These are phyloP conservation scores for Episyrphus balteatus DNA, from an alignment of 1,140 invertebrate genomes.

Conservation along the genomic window DNA sequence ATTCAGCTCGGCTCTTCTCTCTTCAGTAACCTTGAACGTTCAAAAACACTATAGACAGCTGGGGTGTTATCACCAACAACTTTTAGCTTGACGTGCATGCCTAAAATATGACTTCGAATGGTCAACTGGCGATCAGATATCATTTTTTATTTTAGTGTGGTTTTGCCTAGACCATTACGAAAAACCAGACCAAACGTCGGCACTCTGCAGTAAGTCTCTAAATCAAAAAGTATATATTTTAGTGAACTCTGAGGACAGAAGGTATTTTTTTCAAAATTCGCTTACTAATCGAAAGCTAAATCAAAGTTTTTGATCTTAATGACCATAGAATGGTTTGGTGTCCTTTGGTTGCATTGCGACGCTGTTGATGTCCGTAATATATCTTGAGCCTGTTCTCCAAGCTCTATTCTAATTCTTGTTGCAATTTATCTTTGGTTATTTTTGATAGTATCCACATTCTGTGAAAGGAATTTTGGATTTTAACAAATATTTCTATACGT, in stretches of 20 bases:
- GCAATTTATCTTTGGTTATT: conserved; percentile 90
- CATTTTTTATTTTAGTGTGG: conserved; percentile 89
- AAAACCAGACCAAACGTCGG: conserved; percentile 86
- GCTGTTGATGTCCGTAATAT: conserved; percentile 71
- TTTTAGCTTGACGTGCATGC: conserved; percentile 97
- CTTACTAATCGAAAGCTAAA: conserved; percentile 84
- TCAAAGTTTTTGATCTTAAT: conserved; percentile 98
- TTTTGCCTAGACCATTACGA: conserved; percentile 94
- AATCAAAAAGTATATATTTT: conserved; percentile 18
- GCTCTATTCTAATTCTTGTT: conserved; percentile 85
- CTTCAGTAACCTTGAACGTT: conserved; percentile 66
- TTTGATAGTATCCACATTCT: conserved; percentile 94
- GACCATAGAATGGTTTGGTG: conserved; percentile 76
- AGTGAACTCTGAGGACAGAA: neutral
- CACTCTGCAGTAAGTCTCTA: conserved; percentile 77
- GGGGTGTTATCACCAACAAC: conserved; percentile 89
- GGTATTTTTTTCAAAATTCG: conserved; percentile 3
- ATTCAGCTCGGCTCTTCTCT: conserved; percentile 60
- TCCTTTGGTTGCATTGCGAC: conserved; percentile 83
- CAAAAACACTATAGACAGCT: conserved; percentile 81
- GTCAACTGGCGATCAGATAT: conserved; percentile 78
- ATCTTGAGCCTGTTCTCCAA: conserved; percentile 41
- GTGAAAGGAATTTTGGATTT: conserved; percentile 16
- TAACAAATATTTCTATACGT: neutral
- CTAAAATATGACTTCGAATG: conserved; percentile 88